Conservation (phyloP, 1,140 invertebrate species). For the Leptopilina clavipes region DNA sequence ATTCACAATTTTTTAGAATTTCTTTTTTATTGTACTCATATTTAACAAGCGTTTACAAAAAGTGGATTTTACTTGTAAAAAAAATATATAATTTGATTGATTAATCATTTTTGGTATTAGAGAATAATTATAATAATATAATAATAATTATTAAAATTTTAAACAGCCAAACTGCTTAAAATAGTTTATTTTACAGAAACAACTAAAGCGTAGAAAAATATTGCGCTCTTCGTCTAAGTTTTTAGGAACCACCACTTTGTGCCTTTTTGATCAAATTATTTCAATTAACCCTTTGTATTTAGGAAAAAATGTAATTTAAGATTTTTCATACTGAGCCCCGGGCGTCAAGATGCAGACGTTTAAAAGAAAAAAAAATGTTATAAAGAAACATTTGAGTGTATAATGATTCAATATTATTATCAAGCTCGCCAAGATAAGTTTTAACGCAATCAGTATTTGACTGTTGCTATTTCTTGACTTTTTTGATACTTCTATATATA, state of each 20-base stretch:
- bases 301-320: constrained; percentile 8
- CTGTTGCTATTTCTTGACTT: neutral
- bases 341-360: constrained; percentile 4
- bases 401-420: neutral
- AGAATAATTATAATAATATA: neutral
- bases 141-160: neutral
- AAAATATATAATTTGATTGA: neutral
- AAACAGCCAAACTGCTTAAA: neutral
- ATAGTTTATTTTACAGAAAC: constrained; percentile 18
- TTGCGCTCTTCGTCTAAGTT: constrained; percentile 2
- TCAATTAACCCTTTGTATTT: constrained; percentile 4
- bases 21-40: too few species aligned
- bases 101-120: neutral
- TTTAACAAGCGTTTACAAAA: too few species aligned
- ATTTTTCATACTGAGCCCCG: neutral
- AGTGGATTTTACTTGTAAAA: neutral
- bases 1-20: neutral
- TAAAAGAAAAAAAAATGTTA: neutral
- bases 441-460: constrained; percentile 4
- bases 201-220: neutral
- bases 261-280: constrained; percentile 33
- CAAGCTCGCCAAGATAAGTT: neutral
- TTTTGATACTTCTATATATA: constrained; percentile 3
- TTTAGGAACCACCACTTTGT: constrained; percentile 23
- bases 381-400: neutral